Conservation (phyloP, 2,888 invertebrate genomes). For the Empis stercorea region DNA sequence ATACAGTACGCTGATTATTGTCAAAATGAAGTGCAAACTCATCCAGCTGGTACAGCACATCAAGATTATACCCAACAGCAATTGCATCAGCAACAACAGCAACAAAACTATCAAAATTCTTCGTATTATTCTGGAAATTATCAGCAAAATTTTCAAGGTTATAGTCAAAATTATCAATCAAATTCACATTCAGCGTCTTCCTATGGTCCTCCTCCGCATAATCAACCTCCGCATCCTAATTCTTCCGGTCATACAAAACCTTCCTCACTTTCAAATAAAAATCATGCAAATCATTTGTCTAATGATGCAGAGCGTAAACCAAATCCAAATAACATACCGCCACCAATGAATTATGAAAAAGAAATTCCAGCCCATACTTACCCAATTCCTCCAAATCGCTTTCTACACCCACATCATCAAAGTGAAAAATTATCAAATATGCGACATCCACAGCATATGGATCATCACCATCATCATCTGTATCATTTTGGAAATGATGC, state of each 20-base stretch:
- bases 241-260: constrained; percentile 16
- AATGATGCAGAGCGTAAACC: constrained; percentile 33
- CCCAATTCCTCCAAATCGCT: constrained; percentile 34
- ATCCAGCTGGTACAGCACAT: constrained; percentile 11
- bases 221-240: constrained; percentile 5
- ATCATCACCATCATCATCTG: constrained; percentile 6
- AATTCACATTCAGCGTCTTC: constrained; percentile 18
- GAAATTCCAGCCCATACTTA: constrained; percentile 36
- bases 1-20: constrained; percentile 37
- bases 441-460: constrained; percentile 25
- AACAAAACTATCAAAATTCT: constrained; percentile 25
- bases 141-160: constrained; percentile 32
- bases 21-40: constrained; percentile 32
- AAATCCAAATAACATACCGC: constrained; percentile 30
- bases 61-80: constrained; percentile 16
- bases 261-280: constrained; percentile 12
- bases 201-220: constrained; percentile 14
- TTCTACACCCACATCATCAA: constrained; percentile 16
- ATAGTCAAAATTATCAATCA: constrained; percentile 22
- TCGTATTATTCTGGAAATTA: constrained; percentile 30
- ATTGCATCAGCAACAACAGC: constrained; percentile 9
- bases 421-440: constrained; percentile 16
- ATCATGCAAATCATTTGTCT: constrained; percentile 13
- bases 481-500: neutral
- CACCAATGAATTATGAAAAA: constrained; percentile 36